Conservation (phyloP, 2,888 invertebrate genomes). For the Eilema griseolum region DNA sequence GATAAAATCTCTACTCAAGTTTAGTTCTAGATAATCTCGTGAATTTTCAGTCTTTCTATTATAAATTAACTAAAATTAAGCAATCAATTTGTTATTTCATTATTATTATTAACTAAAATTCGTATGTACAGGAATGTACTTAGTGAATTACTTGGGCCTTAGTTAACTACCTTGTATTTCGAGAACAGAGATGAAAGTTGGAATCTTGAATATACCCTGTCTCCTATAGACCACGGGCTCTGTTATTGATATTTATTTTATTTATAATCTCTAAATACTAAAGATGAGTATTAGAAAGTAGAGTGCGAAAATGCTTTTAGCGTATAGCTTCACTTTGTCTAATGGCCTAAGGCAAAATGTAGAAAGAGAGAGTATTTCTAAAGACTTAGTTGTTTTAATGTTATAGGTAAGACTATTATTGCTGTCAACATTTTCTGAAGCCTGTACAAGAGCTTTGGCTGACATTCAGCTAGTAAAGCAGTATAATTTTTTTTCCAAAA, state of each 20-base stretch:
- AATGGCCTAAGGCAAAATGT: too few relatives aligned
- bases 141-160: not conserved
- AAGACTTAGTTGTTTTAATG: too few relatives aligned
- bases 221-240: not conserved
- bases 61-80: not conserved
- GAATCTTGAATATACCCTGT: not conserved
- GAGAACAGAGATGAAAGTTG: too few relatives aligned
- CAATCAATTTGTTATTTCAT: not conserved
- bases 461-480: not conserved
- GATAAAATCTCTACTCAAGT: too few relatives aligned
- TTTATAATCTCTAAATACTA: not conserved
- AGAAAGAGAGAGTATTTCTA: too few relatives aligned
- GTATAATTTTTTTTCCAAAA: too few relatives aligned
- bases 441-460: not conserved
- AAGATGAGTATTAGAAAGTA: not conserved
- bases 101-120: too few relatives aligned
- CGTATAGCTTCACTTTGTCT: too few relatives aligned
- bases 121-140: not conserved
- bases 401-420: too few relatives aligned
- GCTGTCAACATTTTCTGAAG: not conserved
- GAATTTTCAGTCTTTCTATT: not conserved
- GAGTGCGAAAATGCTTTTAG: not conserved
- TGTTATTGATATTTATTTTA: not conserved
- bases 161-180: not conserved
- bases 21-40: too few relatives aligned